Evolutionary conservation across 2,797 vertebrate species (phyloP).

Genomic region (Sylvia borin): DNA sequence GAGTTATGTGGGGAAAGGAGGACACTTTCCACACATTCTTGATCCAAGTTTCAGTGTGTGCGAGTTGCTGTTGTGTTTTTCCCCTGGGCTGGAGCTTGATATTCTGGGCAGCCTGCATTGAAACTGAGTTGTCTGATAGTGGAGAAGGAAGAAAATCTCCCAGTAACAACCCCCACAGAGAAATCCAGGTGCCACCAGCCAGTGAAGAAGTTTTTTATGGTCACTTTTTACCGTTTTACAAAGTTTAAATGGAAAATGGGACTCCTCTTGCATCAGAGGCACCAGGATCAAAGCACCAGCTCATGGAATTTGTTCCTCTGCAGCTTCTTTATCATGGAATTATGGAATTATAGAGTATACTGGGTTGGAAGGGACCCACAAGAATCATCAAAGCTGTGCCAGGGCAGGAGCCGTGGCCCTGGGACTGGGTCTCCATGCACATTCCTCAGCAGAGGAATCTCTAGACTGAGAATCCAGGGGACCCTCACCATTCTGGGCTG

Average conservation of each 20-base stretch:
- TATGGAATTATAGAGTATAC: not conserved
- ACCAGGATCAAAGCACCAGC: not conserved
- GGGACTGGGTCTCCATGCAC: not conserved
- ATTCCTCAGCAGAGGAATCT: not conserved
- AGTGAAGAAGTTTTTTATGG: not conserved
- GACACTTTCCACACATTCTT: not conserved
- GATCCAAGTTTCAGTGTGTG: not conserved
- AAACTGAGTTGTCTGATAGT: not conserved
- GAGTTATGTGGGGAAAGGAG: not conserved
- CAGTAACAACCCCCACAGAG: not conserved
- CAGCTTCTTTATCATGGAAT: not conserved
- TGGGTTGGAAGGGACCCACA: not conserved
- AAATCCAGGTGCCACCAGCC: not conserved
- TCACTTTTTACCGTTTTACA: not conserved
- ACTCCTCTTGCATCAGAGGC: not conserved
- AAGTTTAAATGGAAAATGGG: not conserved
- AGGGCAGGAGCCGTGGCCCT: not conserved
- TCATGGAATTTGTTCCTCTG: not conserved
- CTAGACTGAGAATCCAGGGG: not conserved
- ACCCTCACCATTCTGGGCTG: not conserved
- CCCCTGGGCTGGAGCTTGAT: not conserved
- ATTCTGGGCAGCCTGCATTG: not conserved
- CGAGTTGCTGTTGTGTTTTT: not conserved
- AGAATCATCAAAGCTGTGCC: rapidly evolving
- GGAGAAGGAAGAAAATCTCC: not conserved